phyloP scores from a whole-genome alignment of 2,888 invertebrate genomes.

The Ochropleura plecta region DNA sequence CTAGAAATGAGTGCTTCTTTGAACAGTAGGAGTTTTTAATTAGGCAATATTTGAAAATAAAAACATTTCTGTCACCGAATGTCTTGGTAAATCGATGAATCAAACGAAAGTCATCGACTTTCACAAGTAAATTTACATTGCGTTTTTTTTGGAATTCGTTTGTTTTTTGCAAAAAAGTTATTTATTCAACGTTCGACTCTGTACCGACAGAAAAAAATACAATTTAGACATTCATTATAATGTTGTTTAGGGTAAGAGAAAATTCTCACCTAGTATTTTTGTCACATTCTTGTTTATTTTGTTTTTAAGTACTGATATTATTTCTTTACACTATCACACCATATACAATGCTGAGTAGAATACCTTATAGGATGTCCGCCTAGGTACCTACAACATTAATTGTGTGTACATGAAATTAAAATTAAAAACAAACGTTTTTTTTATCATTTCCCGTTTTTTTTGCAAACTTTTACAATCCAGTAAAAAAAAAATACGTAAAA shows the following conservation, averaged over 20 bases:
- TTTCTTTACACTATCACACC: background rate
- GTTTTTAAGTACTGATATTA: too few species aligned
- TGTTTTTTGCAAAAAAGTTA: too few species aligned
- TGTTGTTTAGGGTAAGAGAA: background rate
- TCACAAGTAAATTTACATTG: too few species aligned
- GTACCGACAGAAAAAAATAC: background rate
- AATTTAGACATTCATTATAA: background rate
- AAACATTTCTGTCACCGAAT: too few species aligned
- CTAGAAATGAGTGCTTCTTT: too few species aligned
- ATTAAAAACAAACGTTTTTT: background rate
- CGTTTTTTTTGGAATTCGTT: too few species aligned
- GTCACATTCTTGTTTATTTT: too few species aligned
- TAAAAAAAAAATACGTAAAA: background rate
- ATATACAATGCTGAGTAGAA: background rate
- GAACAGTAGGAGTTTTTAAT: background rate
- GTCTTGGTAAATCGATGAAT: too few species aligned
- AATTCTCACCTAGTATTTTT: background rate
- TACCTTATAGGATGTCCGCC: background rate
- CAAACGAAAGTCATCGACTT: too few species aligned
- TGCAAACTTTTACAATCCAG: conserved; percentile 2
- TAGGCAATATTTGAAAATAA: background rate
- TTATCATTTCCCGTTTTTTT: background rate
- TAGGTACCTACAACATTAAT: background rate
- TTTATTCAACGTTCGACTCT: background rate
- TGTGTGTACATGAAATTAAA: background rate